Base-by-base conservation (phyloP, 1,140 invertebrate species). In the Bombus polaris region DNA sequence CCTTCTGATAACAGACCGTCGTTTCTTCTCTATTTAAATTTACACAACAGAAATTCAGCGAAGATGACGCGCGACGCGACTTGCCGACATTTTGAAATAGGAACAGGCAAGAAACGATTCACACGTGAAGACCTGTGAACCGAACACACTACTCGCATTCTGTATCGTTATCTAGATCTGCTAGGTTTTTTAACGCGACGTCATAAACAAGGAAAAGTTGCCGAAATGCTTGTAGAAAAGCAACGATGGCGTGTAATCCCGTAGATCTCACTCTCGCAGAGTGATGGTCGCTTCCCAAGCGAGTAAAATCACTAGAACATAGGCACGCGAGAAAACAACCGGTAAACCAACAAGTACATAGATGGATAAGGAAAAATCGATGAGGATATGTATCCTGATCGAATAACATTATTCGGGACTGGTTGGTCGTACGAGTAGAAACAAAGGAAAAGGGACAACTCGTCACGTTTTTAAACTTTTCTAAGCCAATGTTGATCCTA, bases 321-420 rank as follows among this genome's bases (percentile, higher is more conserved):
- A 65, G 44, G 37, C 78, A 81, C 78, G 78, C 59, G 59, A 81
- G 59, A 44, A 47, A 80, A 62, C 77, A 47, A 22, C 3, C 18
- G 35, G 25, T 25, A 9, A 42, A 53, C 68, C 39, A n/a, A 70
- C 22, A 3, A 32, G 66, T 66, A 18, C 32, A 66, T 18, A 81
- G 84, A 85, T 75, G 78, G 84, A 85, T 81, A 71, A 53, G 39
- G 4, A 3, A 4, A 12, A 28, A n/a, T 65, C 25, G 62, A 37
- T 12, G 22, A 68, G 66, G 66, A 25, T 18, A 32, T 59, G 32
- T 37, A 68, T 25, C 6, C 22, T 57, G 44, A 71, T 81, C 25
- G 84, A 68, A 73, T 59, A 68, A 32, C 71, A 37, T 85, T 81
- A 75, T 65, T 53, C 32, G n/a, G 65, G 42, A 15, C 8, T 39